Base-by-base conservation (phyloP, 2,113 vertebrate genomes). In the Limnothrissa miodon region DNA sequence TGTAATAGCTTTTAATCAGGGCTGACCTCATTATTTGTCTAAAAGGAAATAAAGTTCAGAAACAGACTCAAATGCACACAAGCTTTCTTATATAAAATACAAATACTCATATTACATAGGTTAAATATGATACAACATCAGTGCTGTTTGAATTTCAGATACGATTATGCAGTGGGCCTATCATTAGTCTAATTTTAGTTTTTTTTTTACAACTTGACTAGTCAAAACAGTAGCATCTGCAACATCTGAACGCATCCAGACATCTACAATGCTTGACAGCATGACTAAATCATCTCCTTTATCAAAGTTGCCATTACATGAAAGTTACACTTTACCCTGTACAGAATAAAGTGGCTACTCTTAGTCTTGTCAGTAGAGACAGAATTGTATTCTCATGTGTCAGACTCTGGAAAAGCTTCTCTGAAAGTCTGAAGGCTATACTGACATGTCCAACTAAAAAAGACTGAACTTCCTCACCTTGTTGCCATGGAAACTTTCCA, bases 401-500 rank as follows among this genome's bases (percentile, higher is more conserved):
- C 25, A 74, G 66, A 74, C 66, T 74, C 29, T 74, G 2, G 15
- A 33, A 10, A 19, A 36, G 29, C 13, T 33, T 70, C 29, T 29
- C 33, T 5, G 66, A 74, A 11, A 1, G 13, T 74, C 66, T 74
- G 66, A 74, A 36, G 59, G 66, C 66, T 74, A 36, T 29, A 62
- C n/a, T 62, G 59, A 17, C 66, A 74, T 36, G 33, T 74, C 2
- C 29, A 33, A 29, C 25, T 10, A 74, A 74, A 36, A 70, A 74
- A 70, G 62, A 74, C 29, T 36, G 66, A 42, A 19, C 48, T 78
- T 53, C 78, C 85, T 87, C 78, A 87, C 87, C 88, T 85, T 85
- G 85, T 89, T 86, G 70, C 88, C 84, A 88, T 88, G 82, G 88
- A 66, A 83, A 89, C 83, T 10, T 81, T 84, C 74, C 83, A 86